These are phyloP conservation scores for Cataglyphis hispanica DNA, from an alignment of 1,140 invertebrate genomes.

Conservation along the genomic window DNA sequence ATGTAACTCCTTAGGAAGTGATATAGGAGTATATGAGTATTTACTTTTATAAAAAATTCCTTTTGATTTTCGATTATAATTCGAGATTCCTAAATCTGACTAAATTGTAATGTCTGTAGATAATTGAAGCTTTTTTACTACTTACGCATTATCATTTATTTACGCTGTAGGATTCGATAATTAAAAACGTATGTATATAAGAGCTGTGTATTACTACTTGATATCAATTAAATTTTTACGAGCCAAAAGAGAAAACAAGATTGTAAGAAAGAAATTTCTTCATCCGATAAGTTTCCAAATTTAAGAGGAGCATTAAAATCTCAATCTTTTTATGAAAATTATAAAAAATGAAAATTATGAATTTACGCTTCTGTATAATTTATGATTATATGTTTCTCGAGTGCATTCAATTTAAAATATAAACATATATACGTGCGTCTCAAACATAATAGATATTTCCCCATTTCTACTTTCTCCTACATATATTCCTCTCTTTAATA, in stretches of 20 bases:
- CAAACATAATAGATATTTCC: background rate
- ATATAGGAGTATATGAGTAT: too few relatives aligned
- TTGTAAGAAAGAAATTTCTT: background rate
- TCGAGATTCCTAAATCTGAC: too few relatives aligned
- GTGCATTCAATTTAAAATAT: conserved; percentile 10
- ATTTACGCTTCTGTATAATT: background rate
- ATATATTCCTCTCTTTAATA: conserved; percentile 1
- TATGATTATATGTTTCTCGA: background rate
- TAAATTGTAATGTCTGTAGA: too few relatives aligned
- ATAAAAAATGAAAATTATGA: background rate
- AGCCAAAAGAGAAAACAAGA: background rate
- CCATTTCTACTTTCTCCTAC: background rate
- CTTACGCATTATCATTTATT: background rate
- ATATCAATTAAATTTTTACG: background rate
- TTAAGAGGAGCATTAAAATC: background rate
- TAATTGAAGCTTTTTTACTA: too few relatives aligned
- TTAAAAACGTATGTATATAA: background rate
- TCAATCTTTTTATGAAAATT: background rate
- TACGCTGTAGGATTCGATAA: background rate
- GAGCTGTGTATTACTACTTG: background rate
- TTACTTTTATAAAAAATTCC: background rate
- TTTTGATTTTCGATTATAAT: background rate
- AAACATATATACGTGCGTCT: background rate
- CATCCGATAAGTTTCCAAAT: background rate
- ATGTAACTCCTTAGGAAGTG: too few relatives aligned